phyloP scores from a whole-genome alignment of 2,888 invertebrate species.

The Dromius quadrimaculatus region DNA sequence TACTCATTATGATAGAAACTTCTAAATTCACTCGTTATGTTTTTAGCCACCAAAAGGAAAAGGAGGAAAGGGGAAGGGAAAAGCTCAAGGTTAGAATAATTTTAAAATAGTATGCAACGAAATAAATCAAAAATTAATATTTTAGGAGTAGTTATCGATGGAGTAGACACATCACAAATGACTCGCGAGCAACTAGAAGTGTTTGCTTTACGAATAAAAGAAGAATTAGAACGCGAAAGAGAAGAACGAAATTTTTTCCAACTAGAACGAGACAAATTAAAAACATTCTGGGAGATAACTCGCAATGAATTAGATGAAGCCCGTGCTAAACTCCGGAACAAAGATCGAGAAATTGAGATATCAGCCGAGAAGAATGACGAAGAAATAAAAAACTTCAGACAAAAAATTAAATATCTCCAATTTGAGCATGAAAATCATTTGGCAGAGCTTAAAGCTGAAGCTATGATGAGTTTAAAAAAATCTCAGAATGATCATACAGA shows the following conservation, averaged over 20 bases:
- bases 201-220: constrained; percentile 86
- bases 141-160: constrained; percentile 77
- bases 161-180: constrained; percentile 93
- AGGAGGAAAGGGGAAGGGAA: constrained; percentile 54
- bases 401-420: constrained; percentile 92
- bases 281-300: constrained; percentile 96
- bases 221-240: constrained; percentile 92
- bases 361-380: constrained; percentile 88
- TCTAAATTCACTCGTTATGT: no score
- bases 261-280: constrained; percentile 92
- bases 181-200: constrained; percentile 92
- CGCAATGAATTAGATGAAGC: constrained; percentile 89
- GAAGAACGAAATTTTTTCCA: constrained; percentile 97
- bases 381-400: constrained; percentile 88
- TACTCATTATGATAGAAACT: neutral
- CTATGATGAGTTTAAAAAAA: constrained; percentile 82
- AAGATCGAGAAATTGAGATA: constrained; percentile 90
- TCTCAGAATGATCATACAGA: constrained; percentile 85
- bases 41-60: constrained; percentile 57
- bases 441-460: constrained; percentile 87
- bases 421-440: constrained; percentile 91
- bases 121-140: constrained; percentile 6
- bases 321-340: constrained; percentile 78
- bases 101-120: neutral
- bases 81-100: constrained; percentile 44